Evolutionary conservation across 2,888 invertebrate genomes (phyloP).

Genomic region (Idaea straminata): DNA sequence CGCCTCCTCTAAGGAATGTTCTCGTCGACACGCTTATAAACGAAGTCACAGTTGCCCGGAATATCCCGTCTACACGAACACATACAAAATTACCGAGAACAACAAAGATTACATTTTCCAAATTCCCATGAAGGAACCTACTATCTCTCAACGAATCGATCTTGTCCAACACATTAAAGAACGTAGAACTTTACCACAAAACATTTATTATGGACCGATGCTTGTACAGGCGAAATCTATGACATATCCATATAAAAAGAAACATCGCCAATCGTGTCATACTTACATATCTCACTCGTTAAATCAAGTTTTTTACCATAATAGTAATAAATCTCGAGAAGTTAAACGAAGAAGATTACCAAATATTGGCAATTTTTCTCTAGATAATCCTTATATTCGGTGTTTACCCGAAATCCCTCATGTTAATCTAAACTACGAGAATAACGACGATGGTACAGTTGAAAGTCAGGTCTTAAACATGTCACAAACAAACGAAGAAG

Average conservation of each 20-base stretch:
- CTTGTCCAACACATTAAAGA: conserved; percentile 20
- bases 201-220: conserved; percentile 31
- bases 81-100: conserved; percentile 56
- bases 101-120: conserved; percentile 51
- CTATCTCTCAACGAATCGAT: conserved; percentile 7
- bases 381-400: conserved; percentile 25
- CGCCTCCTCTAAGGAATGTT: conserved; percentile 45
- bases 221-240: conserved; percentile 19
- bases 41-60: conserved; percentile 63
- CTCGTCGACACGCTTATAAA: conserved; percentile 48
- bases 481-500: conserved; percentile 30
- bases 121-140: conserved; percentile 28
- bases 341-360: conserved; percentile 38
- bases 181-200: conserved; percentile 28
- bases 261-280: conserved; percentile 17
- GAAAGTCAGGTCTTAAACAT: conserved; percentile 7
- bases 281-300: conserved; percentile 26
- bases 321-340: conserved; percentile 23
- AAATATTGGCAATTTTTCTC: conserved; percentile 32
- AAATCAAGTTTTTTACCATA: conserved; percentile 26
- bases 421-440: conserved; percentile 15
- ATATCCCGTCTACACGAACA: conserved; percentile 47
- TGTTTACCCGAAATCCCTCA: conserved; percentile 40
- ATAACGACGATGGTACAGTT: neutral
- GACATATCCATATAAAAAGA: conserved; percentile 22